Base-by-base conservation (phyloP, 2,113 vertebrate species). In the Cebidichthys violaceus region DNA sequence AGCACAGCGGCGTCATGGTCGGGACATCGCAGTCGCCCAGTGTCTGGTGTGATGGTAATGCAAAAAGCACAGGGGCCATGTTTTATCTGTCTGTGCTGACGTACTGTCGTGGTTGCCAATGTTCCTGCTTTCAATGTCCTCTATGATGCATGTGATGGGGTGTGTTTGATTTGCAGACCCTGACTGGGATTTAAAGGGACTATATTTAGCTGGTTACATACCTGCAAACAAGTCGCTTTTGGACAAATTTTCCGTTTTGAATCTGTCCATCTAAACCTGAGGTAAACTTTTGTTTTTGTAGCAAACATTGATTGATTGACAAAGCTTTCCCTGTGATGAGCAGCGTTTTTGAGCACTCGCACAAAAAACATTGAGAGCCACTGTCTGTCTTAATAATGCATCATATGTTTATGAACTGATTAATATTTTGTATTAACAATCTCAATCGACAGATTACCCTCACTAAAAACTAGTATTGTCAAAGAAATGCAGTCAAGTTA, bases 141-240 rank as follows among this genome's bases (percentile, higher is more conserved):
- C 45, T 60, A 6, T 37, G 20, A 70, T 70, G 24, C 54, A n/a
- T 60, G 54, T 15, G 20, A 76, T 67, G n/a, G 33, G 9, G 77
- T 22, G 31, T 60, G 24, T 71, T 67, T 66, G 4, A 27, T 75
- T 78, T 68, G 77, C 35, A 1, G 45, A 65, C 50, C 57, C 24
- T 73, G 65, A 67, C 66, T 70, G 65, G 20, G 71, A 43, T 77
- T 73, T 66, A 14, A 66, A 3, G 33, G 29, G 27, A 60, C 52
- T 82, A 60, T 74, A 77, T 86, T 88, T 84, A 83, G 70, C 70
- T 80, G 61, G 54, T 27, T 57, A 27, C 4, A 27, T 57, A n/a
- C 4, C 10, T 57, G 54, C n/a, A 57, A 57, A 57, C 10, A 27
- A 57, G 22, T 55, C 2, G 54, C n/a, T 55, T 55, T 55, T 55